Evolutionary conservation across 2,797 vertebrate genomes (phyloP).

Genomic region (Pterois miles): DNA sequence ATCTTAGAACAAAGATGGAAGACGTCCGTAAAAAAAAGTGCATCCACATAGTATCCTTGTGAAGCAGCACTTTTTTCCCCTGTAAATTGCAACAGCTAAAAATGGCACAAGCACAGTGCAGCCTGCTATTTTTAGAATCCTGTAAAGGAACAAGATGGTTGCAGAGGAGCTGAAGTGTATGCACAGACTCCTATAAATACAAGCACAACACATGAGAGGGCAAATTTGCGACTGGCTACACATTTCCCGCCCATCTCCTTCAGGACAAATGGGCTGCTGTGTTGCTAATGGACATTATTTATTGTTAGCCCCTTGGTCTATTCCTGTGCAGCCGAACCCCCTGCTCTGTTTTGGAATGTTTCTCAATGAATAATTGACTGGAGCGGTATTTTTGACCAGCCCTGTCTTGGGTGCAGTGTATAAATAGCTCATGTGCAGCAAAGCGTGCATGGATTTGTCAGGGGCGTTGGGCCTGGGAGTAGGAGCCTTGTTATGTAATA

Average conservation of each 20-base stretch:
- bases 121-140: slow-evolving; percentile 73
- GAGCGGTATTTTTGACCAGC: slow-evolving; percentile 72
- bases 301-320: slow-evolving; percentile 59
- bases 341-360: slow-evolving; percentile 73
- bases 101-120: slow-evolving; percentile 64
- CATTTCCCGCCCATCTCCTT: slow-evolving; percentile 25
- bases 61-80: slow-evolving; percentile 28
- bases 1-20: slow-evolving; percentile 34
- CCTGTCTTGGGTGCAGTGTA: slow-evolving; percentile 74
- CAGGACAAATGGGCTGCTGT: slow-evolving; percentile 54
- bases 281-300: slow-evolving; percentile 61
- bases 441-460: slow-evolving; percentile 77
- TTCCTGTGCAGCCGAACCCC: slow-evolving; percentile 56
- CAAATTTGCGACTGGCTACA: slow-evolving; percentile 38
- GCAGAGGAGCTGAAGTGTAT: slow-evolving; percentile 68
- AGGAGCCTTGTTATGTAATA: slow-evolving; percentile 81
- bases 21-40: slow-evolving; percentile 31
- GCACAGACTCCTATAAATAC: slow-evolving; percentile 69
- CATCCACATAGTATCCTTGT: slow-evolving; percentile 38
- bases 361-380: slow-evolving; percentile 83
- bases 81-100: slow-evolving; percentile 66
- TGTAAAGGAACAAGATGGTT: slow-evolving; percentile 73
- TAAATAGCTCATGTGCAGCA: slow-evolving; percentile 81
- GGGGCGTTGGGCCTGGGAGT: slow-evolving; percentile 71
- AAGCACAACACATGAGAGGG: slow-evolving; percentile 51